Evolutionary conservation across 2,797 vertebrate species (phyloP), one percentile per base, ranked within the genome.

Genomic region (Oreochromis grahami): DNA sequence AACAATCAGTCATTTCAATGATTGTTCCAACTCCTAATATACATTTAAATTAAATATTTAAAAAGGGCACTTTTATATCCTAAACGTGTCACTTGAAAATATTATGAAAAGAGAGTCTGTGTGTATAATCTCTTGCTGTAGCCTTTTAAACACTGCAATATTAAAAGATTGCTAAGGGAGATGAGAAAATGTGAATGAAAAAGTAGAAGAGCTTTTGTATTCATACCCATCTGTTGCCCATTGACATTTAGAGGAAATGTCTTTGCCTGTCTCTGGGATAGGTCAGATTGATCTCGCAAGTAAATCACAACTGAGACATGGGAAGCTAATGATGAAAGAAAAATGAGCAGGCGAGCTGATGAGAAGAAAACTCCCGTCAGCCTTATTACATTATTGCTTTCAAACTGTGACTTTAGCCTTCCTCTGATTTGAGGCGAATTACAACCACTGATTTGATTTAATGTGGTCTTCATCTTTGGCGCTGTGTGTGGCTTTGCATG

Each of bases 181-280:
- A 36, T 4, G 3, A 26, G 19, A 56, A 56, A 77, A 65, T 50
- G 50, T 65, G 51, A 76, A 36, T 2, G 5, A 78, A 72, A 55
- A 55, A 29, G 36, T 14, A 26, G 80, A 77, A 19, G 21, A 32
- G 7, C 8, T 80, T 89, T 72, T 63, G 80, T 88, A 87, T 91
- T 94, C 90, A 80, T n/a, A 51, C 45, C 80, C 84, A 83, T 82
- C 83, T 84, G 82, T 63, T 84, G 65, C 79, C 52, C 74, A 34
- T 88, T 93, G 84, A 86, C 91, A 92, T 93, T 92, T 91, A 80
- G 68, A 76, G 50, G 52, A 87, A 85, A 86, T 58, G 76, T 81
- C 76, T 86, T 38, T 56, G 63, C 48, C 84, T n/a, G 80, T 90
- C 80, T 83, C 80, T 4, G 14, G 56, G 29, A 80, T 82, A 65